Base-by-base conservation (phyloP, 2,113 vertebrate genomes). In the Solea senegalensis region DNA sequence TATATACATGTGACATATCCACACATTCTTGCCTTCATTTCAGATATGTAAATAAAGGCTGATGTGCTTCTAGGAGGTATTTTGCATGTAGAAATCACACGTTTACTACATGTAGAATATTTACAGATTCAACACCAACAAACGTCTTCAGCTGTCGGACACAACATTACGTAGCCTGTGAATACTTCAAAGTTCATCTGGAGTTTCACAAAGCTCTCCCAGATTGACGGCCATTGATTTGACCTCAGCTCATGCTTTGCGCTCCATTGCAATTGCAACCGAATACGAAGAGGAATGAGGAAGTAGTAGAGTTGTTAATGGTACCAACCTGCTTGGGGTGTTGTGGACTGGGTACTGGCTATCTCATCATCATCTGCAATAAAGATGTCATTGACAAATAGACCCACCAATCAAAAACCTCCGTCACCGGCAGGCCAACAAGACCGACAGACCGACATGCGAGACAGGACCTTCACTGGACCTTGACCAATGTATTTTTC, bases 261-360 rank as follows among this genome's bases (percentile, higher is more conserved):
- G 46, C 10, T 52, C 61, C 48, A 51, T 43, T 9, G 60, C 10
- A 26, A 28, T n/a, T 12, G 34, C 34, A 58, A 53, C 41, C 14
- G 5, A 16, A 76, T 7, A 43, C 58, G 14, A 53, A 13, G 26
- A 50, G 11, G 21, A 69, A 53, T 16, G 56, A 73, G 63, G 49
- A 81, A 21, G 54, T 54, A 11, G 13, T 43, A 62, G 52, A 62
- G 14, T 68, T 72, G 40, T 74, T 55, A 68, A 69, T 65, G 62
- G 69, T 91, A 94, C 93, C 89, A 91, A 94, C 94, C 94, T 94
- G 91, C 41, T 78, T 80, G 86, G 62, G 90, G 76, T 73, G 90
- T 85, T 77, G 93, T 91, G 73, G 92, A 89, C 61, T 80, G 78
- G 74, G 81, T 85, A 82, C 77, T 86, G 71, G 80, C 68, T 73